Conservation (phyloP, 2,888 invertebrate genomes). For the Charanyca ferruginea region DNA sequence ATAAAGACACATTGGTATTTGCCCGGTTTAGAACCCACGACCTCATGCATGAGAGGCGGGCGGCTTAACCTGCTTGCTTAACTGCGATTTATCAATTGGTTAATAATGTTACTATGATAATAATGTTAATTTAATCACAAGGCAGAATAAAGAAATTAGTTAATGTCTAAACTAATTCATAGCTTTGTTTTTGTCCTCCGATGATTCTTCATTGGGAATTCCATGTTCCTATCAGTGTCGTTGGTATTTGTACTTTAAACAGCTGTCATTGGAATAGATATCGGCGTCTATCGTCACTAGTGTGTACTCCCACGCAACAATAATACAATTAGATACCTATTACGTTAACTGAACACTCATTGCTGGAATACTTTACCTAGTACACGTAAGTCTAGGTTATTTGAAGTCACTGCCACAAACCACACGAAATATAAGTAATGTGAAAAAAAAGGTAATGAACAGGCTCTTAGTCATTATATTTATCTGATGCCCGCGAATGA, state of each 20-base stretch:
- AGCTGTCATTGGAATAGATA: conserved; percentile 1
- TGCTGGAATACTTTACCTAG: conserved; percentile 19
- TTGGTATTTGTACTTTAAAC: background rate
- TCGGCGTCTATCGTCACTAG: background rate
- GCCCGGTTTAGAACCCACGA: too few relatives aligned
- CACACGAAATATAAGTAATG: background rate
- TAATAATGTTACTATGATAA: too few relatives aligned
- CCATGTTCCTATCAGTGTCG: background rate
- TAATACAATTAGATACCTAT: conserved; percentile 10
- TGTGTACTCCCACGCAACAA: conserved; percentile 13
- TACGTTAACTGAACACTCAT: conserved; percentile 8
- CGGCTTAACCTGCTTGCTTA: too few relatives aligned
- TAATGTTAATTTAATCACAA: too few relatives aligned
- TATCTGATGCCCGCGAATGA: too few relatives aligned
- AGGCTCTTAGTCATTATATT: too few relatives aligned
- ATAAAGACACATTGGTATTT: too few relatives aligned
- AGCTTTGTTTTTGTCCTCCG: background rate
- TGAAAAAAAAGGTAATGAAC: background rate
- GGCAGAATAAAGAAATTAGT: background rate
- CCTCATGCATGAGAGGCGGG: too few relatives aligned
- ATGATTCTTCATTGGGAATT: background rate
- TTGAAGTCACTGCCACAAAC: conserved; percentile 1
- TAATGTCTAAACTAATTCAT: background rate
- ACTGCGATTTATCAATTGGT: too few relatives aligned
- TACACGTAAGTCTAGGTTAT: background rate